Percentiles rank a stretch among this genome's conserved stretches.
Evolutionary conservation across 2,113 vertebrate species (phyloP).

Genomic region (Girardinichthys multiradiatus): DNA sequence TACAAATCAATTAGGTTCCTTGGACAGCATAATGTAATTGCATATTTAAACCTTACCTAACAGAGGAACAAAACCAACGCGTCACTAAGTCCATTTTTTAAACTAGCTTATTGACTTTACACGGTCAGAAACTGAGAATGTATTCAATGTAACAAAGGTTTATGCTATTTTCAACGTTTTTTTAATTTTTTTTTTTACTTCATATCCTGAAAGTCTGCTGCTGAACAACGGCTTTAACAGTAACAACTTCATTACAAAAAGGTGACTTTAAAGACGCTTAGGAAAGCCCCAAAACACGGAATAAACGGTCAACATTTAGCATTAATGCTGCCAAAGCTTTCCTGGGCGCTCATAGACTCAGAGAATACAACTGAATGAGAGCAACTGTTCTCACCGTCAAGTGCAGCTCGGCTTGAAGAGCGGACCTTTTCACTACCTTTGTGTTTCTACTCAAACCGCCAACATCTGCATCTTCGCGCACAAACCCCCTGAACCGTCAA

Average conservation of each 20-base stretch:
- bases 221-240: slow-evolving; percentile 17
- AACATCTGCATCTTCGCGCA: slow-evolving; percentile 70
- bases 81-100: not conserved
- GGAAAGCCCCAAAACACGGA: not conserved
- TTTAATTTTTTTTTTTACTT: too few species aligned
- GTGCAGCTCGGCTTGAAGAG: slow-evolving; percentile 19
- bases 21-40: not conserved
- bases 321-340: not conserved
- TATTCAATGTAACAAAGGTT: not conserved
- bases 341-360: not conserved
- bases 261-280: not conserved
- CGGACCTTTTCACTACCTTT: not conserved
- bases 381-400: slow-evolving; percentile 68
- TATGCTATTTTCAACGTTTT: not conserved
- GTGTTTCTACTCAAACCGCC: slow-evolving; percentile 36
- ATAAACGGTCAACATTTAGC: not conserved
- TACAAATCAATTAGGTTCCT: not conserved
- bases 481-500: slow-evolving; percentile 42
- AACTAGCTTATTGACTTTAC: not conserved
- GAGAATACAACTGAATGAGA: slow-evolving; percentile 17
- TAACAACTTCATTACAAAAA: not conserved
- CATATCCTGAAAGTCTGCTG: not conserved
- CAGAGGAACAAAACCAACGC: slow-evolving; percentile 1
- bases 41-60: not conserved
- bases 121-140: not conserved